Conservation (phyloP, 92 coral and sea anemone species). For the Phymanthus crucifer region DNA sequence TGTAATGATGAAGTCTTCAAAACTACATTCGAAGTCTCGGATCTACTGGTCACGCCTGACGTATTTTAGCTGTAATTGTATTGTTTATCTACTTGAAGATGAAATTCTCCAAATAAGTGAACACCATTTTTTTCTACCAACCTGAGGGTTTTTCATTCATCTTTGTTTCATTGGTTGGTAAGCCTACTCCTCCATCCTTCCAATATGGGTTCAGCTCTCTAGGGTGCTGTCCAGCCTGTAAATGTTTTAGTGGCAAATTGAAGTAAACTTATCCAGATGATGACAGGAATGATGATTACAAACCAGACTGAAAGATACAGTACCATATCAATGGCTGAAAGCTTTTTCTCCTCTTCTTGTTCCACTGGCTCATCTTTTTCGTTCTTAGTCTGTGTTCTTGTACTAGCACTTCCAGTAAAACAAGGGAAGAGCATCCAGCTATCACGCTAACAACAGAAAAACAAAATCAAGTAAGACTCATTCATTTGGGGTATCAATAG, state of each 20-base stretch:
- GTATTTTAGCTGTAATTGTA: too few species aligned
- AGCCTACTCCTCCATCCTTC: constrained; percentile 89
- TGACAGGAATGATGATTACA: background rate
- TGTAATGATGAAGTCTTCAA: too few species aligned
- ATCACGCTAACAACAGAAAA: constrained; percentile 61
- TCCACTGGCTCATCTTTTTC: constrained; percentile 32
- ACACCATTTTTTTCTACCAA: too few species aligned
- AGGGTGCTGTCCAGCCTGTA: constrained; percentile 88
- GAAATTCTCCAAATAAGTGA: too few species aligned
- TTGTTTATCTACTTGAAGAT: too few species aligned
- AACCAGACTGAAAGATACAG: background rate
- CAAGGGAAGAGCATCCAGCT: constrained; percentile 97
- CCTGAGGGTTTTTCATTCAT: constrained; percentile 1
- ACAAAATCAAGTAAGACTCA: background rate
- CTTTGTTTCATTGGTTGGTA: constrained; percentile 64
- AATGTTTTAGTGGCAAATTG: background rate
- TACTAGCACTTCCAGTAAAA: constrained; percentile 46
- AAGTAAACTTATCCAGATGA: background rate
- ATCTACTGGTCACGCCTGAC: too few species aligned
- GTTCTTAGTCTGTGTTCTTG: constrained; percentile 15
- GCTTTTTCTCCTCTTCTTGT: constrained; percentile 37
- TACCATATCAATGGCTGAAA: constrained; percentile 69
- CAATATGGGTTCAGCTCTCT: constrained; percentile 93
- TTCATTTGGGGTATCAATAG: background rate
- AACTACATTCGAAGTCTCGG: too few species aligned